Conservation (phyloP, 1,140 invertebrate species). For the Atopsyche davidsoni region DNA sequence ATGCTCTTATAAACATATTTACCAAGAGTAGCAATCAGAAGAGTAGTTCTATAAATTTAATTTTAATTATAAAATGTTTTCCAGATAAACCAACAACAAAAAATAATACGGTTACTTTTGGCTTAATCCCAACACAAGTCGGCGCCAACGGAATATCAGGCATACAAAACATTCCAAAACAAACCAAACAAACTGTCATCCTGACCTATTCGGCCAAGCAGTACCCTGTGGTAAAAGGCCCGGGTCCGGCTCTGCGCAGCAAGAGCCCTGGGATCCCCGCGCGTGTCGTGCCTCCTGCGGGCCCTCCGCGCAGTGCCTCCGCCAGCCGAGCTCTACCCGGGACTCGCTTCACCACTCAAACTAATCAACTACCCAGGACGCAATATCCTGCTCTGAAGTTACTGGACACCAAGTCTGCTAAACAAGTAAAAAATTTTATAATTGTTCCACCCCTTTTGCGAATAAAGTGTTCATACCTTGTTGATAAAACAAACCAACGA, state of each 20-base stretch:
- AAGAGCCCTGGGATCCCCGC: constrained; percentile 23
- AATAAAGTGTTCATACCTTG: no score
- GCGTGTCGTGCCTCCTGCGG: constrained; percentile 12
- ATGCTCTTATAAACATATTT: no score
- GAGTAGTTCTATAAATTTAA: constrained; percentile 1
- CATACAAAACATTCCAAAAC: no score
- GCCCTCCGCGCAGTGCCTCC: constrained; percentile 23
- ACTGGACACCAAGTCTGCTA: constrained; percentile 63
- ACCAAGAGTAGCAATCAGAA: no score
- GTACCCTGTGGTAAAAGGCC: constrained; percentile 26
- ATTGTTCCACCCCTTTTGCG: no score
- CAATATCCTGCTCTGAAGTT: constrained; percentile 60
- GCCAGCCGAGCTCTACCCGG: constrained; percentile 22
- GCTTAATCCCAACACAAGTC: constrained; percentile 23
- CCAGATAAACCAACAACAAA: constrained; percentile 18
- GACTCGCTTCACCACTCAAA: constrained; percentile 59
- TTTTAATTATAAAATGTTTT: constrained; percentile 2
- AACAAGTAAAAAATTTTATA: no score
- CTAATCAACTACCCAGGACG: constrained; percentile 63
- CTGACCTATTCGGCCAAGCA: constrained; percentile 46
- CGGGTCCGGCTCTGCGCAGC: constrained; percentile 15
- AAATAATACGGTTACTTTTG: constrained; percentile 7
- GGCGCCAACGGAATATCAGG: constrained; percentile 22
- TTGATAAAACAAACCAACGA: no score
- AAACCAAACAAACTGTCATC: constrained; percentile 45